These are phyloP conservation scores for Poeciliopsis occidentalis DNA, from an alignment of 2,113 vertebrate species.

Conservation along the genomic window DNA sequence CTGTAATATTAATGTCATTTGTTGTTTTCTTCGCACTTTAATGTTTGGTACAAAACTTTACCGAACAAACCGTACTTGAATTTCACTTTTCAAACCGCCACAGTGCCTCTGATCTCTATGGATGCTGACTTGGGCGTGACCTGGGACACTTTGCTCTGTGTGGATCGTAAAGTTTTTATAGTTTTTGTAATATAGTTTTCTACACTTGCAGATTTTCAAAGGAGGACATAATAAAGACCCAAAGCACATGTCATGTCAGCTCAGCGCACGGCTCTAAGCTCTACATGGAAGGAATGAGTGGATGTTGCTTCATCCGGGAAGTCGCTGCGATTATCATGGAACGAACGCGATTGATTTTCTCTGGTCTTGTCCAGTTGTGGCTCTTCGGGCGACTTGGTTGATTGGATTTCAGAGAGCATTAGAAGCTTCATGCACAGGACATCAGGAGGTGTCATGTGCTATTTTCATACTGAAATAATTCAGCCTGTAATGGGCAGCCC, in stretches of 20 bases:
- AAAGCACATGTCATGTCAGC: not conserved
- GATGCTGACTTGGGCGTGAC: no score
- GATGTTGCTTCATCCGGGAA: not conserved
- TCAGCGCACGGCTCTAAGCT: not conserved
- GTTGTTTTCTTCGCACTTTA: no score
- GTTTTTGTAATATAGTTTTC: not conserved
- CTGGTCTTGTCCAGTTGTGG: not conserved
- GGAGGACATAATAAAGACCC: not conserved
- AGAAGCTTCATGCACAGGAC: not conserved
- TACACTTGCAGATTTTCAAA: not conserved
- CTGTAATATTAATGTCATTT: no score
- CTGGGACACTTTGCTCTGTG: no score
- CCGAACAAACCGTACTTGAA: no score
- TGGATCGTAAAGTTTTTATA: not conserved
- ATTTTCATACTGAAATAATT: not conserved
- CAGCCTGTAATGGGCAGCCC: not conserved
- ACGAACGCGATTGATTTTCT: not conserved
- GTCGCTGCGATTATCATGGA: not conserved
- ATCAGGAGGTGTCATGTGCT: slow-evolving; percentile 9
- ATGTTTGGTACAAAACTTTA: no score
- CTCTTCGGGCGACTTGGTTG: not conserved
- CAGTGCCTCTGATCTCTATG: no score
- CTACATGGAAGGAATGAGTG: not conserved
- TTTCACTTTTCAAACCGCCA: no score
- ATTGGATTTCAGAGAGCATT: slow-evolving; percentile 1